These are phyloP conservation scores for Dendrocincla tyrannina DNA, from an alignment of 2,797 vertebrate genomes.

Conservation along the genomic window DNA sequence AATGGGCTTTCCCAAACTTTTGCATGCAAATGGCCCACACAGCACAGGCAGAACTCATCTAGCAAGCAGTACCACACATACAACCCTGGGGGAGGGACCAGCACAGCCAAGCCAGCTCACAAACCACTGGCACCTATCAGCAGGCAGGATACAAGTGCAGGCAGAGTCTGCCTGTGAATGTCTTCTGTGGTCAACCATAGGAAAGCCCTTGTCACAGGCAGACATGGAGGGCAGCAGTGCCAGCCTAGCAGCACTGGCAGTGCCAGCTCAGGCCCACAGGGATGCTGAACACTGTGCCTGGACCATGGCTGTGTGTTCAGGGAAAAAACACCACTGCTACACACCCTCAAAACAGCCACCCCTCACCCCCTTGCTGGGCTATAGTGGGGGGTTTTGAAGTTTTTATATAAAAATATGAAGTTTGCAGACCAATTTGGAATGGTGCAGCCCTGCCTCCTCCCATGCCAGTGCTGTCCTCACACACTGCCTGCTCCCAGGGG, in stretches of 20 bases:
- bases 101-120: background rate
- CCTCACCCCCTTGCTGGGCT: no score
- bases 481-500: fast-evolving
- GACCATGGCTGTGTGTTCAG: fast-evolving
- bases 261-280: background rate
- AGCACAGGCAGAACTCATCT: background rate
- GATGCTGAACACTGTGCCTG: fast-evolving
- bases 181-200: no score
- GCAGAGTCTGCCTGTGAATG: background rate
- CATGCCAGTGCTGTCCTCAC: fast-evolving
- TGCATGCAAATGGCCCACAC: fast-evolving
- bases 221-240: background rate
- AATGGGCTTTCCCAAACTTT: background rate
- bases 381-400: background rate
- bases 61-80: background rate
- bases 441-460: background rate
- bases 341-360: background rate
- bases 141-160: background rate
- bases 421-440: background rate
- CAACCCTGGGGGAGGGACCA: fast-evolving
- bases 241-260: background rate
- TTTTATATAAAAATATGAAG: background rate
- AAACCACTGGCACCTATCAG: background rate
- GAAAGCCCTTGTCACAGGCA: background rate
- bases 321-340: background rate